These are phyloP conservation scores for Congeria kusceri DNA, from an alignment of 2,888 invertebrate genomes.

Conservation along the genomic window DNA sequence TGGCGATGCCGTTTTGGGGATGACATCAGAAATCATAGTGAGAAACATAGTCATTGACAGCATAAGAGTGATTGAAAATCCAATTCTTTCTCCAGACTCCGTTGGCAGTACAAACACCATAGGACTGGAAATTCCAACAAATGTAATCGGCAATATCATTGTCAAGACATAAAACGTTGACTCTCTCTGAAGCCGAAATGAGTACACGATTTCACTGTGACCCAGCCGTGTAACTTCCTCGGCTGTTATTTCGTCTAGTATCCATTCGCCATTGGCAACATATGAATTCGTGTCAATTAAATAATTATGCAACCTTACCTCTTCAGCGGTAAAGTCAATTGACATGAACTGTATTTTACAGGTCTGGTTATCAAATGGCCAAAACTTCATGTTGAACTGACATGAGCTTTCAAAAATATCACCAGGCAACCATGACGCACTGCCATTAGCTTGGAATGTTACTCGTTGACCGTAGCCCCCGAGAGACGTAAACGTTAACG, in stretches of 20 bases:
- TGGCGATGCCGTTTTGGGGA: constrained; percentile 25
- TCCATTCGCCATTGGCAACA: no score
- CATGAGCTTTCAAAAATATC: constrained; percentile 6
- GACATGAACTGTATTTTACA: constrained; percentile 5
- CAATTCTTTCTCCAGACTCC: constrained; percentile 22
- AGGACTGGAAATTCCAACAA: constrained; percentile 7
- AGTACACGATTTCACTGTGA: no score
- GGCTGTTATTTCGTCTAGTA: no score
- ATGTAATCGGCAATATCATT: constrained; percentile 21
- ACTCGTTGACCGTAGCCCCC: constrained; percentile 9
- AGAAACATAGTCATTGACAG: constrained; percentile 23
- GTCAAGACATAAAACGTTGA: constrained; percentile 24
- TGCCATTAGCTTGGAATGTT: neutral
- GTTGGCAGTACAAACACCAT: constrained; percentile 24
- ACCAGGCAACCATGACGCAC: constrained; percentile 1
- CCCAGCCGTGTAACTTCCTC: no score
- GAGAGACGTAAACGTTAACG: neutral
- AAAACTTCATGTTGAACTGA: constrained; percentile 23
- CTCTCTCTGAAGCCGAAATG: constrained; percentile 2
- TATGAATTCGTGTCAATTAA: no score
- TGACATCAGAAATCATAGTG: constrained; percentile 6
- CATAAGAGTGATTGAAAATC: constrained; percentile 21
- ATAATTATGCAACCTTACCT: no score
- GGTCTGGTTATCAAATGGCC: constrained; percentile 27
- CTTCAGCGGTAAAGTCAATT: no score